These are phyloP conservation scores for Dexiosoma caninum DNA, from an alignment of 2,888 invertebrate species.

Conservation along the genomic window DNA sequence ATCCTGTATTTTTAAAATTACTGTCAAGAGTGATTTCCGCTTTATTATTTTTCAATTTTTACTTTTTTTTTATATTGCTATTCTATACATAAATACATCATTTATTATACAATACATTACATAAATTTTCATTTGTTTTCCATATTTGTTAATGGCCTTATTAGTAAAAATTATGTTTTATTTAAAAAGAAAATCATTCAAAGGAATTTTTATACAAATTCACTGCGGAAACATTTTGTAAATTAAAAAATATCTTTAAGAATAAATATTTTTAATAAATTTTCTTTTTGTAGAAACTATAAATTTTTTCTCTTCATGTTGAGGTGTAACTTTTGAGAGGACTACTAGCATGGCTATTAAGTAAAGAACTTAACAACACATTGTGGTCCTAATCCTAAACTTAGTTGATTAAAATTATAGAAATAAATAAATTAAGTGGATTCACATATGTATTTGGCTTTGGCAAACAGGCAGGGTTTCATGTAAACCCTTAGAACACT, in stretches of 20 bases:
- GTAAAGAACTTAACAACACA: neutral
- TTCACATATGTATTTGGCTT: too few relatives aligned
- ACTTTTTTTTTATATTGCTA: constrained; percentile 14
- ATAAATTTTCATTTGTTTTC: constrained; percentile 12
- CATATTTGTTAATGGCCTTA: too few relatives aligned
- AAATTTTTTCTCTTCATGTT: neutral
- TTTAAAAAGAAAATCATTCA: constrained; percentile 14
- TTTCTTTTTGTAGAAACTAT: too few relatives aligned
- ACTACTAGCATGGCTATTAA: neutral
- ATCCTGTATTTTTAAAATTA: constrained; percentile 2
- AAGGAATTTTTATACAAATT: too few relatives aligned
- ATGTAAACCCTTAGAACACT: too few relatives aligned
- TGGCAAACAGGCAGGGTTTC: too few relatives aligned
- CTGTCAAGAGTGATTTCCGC: neutral
- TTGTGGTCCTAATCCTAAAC: neutral
- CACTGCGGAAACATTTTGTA: too few relatives aligned
- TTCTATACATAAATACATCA: constrained; percentile 1
- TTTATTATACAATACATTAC: constrained; percentile 31
- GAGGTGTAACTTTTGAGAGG: constrained; percentile 24
- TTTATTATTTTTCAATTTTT: neutral
- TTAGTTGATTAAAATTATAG: neutral
- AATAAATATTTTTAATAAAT: too few relatives aligned
- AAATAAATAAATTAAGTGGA: too few relatives aligned
- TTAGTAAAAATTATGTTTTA: constrained; percentile 8
- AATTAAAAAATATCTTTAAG: too few relatives aligned